Base-by-base conservation (phyloP, 2,113 vertebrate species). In the Alectura lathami region DNA sequence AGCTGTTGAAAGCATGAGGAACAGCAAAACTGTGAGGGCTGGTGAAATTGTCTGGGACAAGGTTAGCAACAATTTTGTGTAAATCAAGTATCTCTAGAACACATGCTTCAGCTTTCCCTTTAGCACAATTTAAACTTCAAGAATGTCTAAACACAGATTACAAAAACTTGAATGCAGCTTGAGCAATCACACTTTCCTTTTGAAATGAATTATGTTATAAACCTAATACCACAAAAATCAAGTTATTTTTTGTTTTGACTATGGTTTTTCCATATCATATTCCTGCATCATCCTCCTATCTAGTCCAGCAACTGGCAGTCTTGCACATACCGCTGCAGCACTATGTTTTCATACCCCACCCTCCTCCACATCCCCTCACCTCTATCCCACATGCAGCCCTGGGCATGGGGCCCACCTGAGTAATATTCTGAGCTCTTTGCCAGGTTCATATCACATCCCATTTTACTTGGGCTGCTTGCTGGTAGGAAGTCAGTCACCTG, bases 1-100 rank as follows among this genome's bases (percentile, higher is more conserved):
- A 96, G 57, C 77, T 96, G 91, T 96, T 95, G 89, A 82, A 96
- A 91, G 93, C 91, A 94, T 95, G 70, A 89, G 95, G 36, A 94
- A 68, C 81, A 95, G 75, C 91, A 95, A 69, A 94, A 36, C 48
- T 84, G 36, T 86, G 88, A 95, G 67, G 69, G 17, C 50, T 93
- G 90, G 48, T 88, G 81, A 92, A 84, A 93, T 43, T 83, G 34
- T 95, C 79, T 73, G 29, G 54, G 70, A 87, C 8, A 83, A 18
- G 27, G 12, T 57, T 79, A 86, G 54, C 50, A 68, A 81, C 54
- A 80, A 75, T 14, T 86, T 64, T 92, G 83, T 93, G 40, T 86
- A 69, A 73, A 4, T 53, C 70, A 18, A 27, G 6, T 89, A 57
- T 83, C 38, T 38, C 66, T 14, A 92, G 54, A 87, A 79, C 16